phyloP scores from a whole-genome alignment of 1,140 invertebrate genomes.

The Thalassaphorura encarpata region DNA sequence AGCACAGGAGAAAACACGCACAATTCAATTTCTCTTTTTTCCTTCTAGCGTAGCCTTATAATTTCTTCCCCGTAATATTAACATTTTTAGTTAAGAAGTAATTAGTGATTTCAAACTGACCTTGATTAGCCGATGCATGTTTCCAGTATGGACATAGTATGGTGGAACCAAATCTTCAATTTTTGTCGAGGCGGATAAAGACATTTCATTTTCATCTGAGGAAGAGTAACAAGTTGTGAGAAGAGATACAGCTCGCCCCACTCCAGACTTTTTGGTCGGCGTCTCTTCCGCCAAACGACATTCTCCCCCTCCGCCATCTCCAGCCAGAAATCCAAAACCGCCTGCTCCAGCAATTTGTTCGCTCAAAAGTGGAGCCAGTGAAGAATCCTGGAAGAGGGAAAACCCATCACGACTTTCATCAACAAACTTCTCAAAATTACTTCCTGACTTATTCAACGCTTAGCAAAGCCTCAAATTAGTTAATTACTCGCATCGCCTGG shows the following conservation, averaged over 20 bases:
- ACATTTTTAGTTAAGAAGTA: no score
- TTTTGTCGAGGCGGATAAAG: slow-evolving; percentile 34
- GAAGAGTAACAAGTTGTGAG: slow-evolving; percentile 38
- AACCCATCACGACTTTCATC: background rate
- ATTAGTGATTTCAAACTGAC: no score
- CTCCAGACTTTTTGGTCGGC: slow-evolving; percentile 28
- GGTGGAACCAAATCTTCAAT: slow-evolving; percentile 46
- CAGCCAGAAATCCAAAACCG: slow-evolving; percentile 36
- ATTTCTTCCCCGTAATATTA: no score
- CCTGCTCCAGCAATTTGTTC: slow-evolving; percentile 36
- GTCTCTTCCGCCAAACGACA: slow-evolving; percentile 32
- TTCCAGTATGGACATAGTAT: slow-evolving; percentile 45
- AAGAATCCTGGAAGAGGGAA: slow-evolving; percentile 35
- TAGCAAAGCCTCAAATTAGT: no score
- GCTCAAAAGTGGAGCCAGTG: slow-evolving; percentile 38
- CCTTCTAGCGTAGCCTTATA: no score
- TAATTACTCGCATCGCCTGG: no score
- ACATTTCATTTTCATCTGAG: slow-evolving; percentile 32
- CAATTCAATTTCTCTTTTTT: no score
- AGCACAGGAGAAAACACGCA: no score
- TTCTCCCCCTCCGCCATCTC: slow-evolving; percentile 35
- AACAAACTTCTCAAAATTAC: slow-evolving; percentile 5
- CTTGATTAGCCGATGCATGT: slow-evolving; percentile 48
- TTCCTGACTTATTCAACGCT: no score
- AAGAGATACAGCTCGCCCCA: slow-evolving; percentile 26